phyloP scores from a whole-genome alignment of 2,113 vertebrate species.

The Capreolus pygargus region DNA sequence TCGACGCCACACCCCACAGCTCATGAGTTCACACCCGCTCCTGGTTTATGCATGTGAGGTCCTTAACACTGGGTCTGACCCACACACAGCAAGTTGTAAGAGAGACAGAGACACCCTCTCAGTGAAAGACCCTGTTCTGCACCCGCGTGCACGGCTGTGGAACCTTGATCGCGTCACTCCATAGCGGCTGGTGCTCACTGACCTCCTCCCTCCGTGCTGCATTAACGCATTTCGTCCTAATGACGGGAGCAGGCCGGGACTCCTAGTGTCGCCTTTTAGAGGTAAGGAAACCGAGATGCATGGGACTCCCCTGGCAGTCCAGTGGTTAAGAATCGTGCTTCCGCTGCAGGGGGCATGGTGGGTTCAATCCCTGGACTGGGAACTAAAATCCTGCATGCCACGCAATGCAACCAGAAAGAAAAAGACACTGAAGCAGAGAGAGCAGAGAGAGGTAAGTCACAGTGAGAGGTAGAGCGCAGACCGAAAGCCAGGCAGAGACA shows the following conservation, averaged over 20 bases:
- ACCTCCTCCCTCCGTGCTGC: neutral
- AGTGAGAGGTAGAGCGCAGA: neutral
- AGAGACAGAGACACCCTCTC: neutral
- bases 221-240: neutral
- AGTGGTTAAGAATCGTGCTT: neutral
- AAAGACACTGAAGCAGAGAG: neutral
- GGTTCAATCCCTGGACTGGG: neutral
- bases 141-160: neutral
- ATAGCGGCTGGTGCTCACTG: too few relatives aligned
- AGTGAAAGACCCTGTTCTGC: neutral
- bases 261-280: neutral
- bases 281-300: neutral
- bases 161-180: neutral
- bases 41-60: too few relatives aligned
- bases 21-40: neutral
- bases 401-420: rapidly evolving
- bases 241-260: neutral
- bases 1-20: neutral
- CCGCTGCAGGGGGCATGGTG: neutral
- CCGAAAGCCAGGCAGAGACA: neutral
- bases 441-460: neutral
- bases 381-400: neutral
- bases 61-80: neutral
- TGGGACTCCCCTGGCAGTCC: neutral
- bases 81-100: rapidly evolving